Conservation (phyloP, 2,797 vertebrate species). For the Artibeus jamaicensis region DNA sequence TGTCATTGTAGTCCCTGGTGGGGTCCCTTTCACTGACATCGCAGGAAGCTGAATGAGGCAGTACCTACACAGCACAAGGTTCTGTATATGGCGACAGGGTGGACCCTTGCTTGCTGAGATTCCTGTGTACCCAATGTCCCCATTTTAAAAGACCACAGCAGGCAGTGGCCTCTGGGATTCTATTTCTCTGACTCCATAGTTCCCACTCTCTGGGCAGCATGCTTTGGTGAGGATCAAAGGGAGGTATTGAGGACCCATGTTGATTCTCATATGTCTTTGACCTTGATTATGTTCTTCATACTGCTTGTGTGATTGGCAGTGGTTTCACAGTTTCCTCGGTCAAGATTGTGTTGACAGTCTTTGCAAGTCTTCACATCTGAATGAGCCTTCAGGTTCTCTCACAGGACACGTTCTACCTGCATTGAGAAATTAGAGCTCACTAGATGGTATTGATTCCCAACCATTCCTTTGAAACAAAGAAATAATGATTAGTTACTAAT, state of each 20-base stretch:
- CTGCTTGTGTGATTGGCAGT: not conserved
- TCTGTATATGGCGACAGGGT: not conserved
- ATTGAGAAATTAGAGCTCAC: not conserved
- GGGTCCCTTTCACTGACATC: not conserved
- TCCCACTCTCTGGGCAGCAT: not conserved
- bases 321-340: not conserved
- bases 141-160: not conserved
- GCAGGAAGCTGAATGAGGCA: not conserved
- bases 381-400: not conserved
- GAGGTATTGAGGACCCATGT: not conserved
- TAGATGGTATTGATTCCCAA: not conserved
- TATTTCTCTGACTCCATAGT: not conserved
- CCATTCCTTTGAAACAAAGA: not conserved
- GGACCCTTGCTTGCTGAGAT: not conserved
- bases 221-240: not conserved
- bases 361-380: not conserved
- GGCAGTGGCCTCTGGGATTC: not conserved
- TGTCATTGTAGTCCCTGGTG: not conserved
- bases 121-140: not conserved
- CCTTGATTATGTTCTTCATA: not conserved
- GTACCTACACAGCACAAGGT: too few relatives aligned
- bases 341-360: not conserved
- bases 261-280: not conserved
- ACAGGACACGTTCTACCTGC: not conserved
- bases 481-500: not conserved